Conservation (phyloP, 92 coral and sea anemone genomes). For the Parazoanthus atlanticus region DNA sequence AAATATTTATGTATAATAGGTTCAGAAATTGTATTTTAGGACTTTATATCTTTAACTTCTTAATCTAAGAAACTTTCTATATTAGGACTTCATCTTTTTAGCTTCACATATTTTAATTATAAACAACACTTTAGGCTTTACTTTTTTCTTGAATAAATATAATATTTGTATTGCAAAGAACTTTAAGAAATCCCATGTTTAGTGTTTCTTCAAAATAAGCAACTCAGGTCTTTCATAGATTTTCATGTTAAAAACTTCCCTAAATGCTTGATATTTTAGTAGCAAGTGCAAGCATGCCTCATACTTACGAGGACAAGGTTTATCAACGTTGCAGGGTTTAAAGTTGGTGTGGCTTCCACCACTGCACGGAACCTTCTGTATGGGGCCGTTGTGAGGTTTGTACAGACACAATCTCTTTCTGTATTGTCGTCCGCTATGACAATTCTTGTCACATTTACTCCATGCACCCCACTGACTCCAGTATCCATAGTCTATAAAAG, state of each 20-base stretch:
- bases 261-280: no score
- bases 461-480: constrained; percentile 36
- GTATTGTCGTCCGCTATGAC: constrained; percentile 26
- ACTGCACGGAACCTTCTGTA: neutral
- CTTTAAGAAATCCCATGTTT: no score
- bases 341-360: neutral
- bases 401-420: constrained; percentile 22
- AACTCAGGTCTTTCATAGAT: neutral
- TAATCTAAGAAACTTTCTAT: no score
- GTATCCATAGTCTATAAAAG: neutral
- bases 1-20: neutral
- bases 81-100: no score
- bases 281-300: no score
- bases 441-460: constrained; percentile 30
- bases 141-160: no score
- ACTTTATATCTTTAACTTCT: no score
- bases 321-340: neutral
- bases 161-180: no score
- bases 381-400: constrained; percentile 6
- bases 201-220: neutral
- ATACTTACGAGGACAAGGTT: neutral
- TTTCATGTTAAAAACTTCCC: no score
- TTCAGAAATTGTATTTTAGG: no score
- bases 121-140: no score
- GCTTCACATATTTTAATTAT: no score